Base-by-base conservation (phyloP, 2,113 vertebrate genomes). In the Apteryx mantelli region DNA sequence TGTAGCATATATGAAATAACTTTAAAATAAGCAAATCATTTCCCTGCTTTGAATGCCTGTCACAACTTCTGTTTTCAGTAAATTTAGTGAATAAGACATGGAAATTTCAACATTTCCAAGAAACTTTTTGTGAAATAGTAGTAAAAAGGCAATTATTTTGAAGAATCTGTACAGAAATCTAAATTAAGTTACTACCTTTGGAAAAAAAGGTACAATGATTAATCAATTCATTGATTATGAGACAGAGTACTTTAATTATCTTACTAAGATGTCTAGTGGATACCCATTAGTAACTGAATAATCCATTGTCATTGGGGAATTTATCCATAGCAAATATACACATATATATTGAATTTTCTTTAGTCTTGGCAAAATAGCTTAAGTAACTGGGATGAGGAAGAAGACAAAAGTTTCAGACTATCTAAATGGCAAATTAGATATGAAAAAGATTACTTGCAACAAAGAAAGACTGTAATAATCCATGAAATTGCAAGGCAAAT, bases 161-260 rank as follows among this genome's bases (percentile, higher is more conserved):
- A 78, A 85, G 55, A n/a, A 66, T 25, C 58, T 50, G 16, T 70
- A 44, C n/a, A 93, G 70, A 69, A 78, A 91, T 78, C 25, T 75
- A 81, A 66, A 89, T 55, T 42, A 78, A 88, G 58, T 75, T 92
- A 81, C 40, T 80, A 83, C 82, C 18, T 83, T 95, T 40, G 36
- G 46, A 40, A 85, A 94, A 91, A 91, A 89, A 38, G 11, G 42
- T 88, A 13, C 26, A 83, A 93, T 88, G 91, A 94, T 87, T 83
- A 93, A 86, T 96, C 79, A 85, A 48, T 91, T 92, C 90, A 93
- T 94, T 95, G 87, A 94, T 96, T 93, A 89, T 80, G 34, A 90
- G 46, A 34, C 30, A 92, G 55, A 66, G 40, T 93, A 42, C 66
- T 91, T 91, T 91, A 96, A 97, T 96, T 96, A 80, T 74, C 80